These are phyloP conservation scores for Adelosebastes latens DNA, from an alignment of 2,797 vertebrate species.

Conservation along the genomic window DNA sequence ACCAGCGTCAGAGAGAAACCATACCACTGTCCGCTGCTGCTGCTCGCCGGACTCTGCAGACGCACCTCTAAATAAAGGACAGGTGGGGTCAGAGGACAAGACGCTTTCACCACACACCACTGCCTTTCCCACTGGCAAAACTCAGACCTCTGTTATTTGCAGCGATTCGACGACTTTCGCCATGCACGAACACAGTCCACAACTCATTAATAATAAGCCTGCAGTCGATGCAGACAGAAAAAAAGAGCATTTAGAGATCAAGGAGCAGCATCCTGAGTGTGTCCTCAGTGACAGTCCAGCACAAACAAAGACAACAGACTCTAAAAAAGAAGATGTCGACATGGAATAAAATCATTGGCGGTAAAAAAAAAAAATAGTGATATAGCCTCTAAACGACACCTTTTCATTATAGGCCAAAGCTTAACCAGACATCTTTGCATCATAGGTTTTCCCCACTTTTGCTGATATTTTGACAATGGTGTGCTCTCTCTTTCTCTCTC, in stretches of 20 bases:
- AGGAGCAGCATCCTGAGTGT: constrained; percentile 78
- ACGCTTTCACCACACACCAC: constrained; percentile 74
- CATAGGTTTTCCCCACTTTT: constrained; percentile 48
- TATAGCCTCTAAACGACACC: constrained; percentile 60
- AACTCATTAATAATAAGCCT: constrained; percentile 57
- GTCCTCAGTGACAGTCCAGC: constrained; percentile 74
- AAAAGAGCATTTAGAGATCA: constrained; percentile 79
- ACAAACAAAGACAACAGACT: constrained; percentile 83
- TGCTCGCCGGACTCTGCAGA: constrained; percentile 70
- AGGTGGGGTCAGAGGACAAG: constrained; percentile 65
- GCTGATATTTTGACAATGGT: constrained; percentile 69
- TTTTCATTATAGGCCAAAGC: constrained; percentile 80
- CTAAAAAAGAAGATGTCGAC: constrained; percentile 87
- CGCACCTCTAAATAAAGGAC: constrained; percentile 45
- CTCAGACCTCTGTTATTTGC: constrained; percentile 76
- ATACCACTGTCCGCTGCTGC: constrained; percentile 31
- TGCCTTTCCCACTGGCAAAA: constrained; percentile 68
- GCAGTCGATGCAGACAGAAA: constrained; percentile 75
- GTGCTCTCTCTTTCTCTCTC: constrained; percentile 37
- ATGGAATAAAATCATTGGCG: constrained; percentile 85
- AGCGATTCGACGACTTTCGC: constrained; percentile 72
- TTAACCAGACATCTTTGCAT: constrained; percentile 70
- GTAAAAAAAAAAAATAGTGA: constrained; percentile 41
- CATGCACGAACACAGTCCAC: constrained; percentile 68
- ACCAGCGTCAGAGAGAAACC: constrained; percentile 42